phyloP scores from a whole-genome alignment of 2,888 invertebrate genomes.

The Strigamia transsilvanica region DNA sequence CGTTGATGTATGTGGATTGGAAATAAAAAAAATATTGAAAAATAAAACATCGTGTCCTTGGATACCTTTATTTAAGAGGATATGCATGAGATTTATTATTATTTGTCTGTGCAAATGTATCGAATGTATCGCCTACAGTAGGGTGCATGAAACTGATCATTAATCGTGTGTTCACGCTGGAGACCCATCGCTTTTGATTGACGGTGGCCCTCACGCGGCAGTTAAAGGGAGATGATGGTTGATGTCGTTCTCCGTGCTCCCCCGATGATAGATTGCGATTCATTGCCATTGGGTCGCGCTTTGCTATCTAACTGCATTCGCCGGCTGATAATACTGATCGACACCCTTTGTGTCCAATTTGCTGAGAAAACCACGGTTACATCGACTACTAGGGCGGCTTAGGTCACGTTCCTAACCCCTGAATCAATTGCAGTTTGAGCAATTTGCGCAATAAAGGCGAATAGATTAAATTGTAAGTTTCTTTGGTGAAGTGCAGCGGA shows the following conservation, averaged over 20 bases:
- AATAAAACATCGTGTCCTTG: background rate
- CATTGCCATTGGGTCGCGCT: constrained; percentile 26
- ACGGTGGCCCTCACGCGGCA: constrained; percentile 34
- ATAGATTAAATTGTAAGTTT: background rate
- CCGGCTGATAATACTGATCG: constrained; percentile 38
- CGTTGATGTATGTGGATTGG: background rate
- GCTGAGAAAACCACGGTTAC: constrained; percentile 28
- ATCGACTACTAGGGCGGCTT: background rate
- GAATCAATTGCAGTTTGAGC: background rate
- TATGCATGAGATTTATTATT: background rate
- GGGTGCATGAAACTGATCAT: constrained; percentile 13
- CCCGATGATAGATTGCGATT: constrained; percentile 23
- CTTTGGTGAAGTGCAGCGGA: background rate
- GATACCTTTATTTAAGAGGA: background rate
- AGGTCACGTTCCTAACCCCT: background rate
- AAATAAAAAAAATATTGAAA: background rate
- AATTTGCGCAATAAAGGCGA: background rate
- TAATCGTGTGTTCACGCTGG: constrained; percentile 35
- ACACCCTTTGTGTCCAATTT: constrained; percentile 36
- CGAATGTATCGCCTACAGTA: background rate
- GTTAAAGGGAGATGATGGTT: background rate
- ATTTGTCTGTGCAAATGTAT: background rate
- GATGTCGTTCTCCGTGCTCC: constrained; percentile 22
- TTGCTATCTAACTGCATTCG: constrained; percentile 31
- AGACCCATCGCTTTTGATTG: constrained; percentile 40